Evolutionary conservation across 2,113 vertebrate species (phyloP).

Genomic region (Verasper variegatus): DNA sequence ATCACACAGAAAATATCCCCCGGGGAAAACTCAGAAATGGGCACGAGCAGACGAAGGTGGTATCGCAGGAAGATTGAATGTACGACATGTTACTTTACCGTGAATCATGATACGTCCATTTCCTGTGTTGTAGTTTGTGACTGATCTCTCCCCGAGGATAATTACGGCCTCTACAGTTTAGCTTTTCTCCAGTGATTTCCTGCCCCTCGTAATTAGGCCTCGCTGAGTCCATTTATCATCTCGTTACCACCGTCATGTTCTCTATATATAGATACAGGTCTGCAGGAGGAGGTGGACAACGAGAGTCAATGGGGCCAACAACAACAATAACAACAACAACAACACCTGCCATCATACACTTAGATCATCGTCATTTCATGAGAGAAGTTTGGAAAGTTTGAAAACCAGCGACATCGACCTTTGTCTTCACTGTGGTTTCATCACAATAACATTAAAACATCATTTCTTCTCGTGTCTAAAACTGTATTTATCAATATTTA

Average conservation of each 20-base stretch:
- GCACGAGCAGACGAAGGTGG: constrained; percentile 27
- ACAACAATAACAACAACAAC: constrained; percentile 60
- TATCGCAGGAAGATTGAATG: constrained; percentile 24
- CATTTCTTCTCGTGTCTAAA: no score
- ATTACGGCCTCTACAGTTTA: constrained; percentile 76
- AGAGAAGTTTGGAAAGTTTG: constrained; percentile 41
- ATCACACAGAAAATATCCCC: neutral
- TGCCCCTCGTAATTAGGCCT: constrained; percentile 79
- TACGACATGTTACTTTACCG: constrained; percentile 58
- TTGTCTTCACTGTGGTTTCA: neutral
- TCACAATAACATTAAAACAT: neutral
- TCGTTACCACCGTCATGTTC: constrained; percentile 70
- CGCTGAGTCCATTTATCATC: constrained; percentile 78
- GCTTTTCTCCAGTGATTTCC: constrained; percentile 79
- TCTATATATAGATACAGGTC: constrained; percentile 76
- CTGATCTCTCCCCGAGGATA: constrained; percentile 77
- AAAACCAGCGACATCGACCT: neutral
- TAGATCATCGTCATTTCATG: constrained; percentile 56
- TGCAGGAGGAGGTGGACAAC: constrained; percentile 47
- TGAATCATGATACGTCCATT: constrained; percentile 69
- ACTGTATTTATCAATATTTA: no score
- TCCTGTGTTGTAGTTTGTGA: constrained; percentile 71
- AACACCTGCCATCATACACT: constrained; percentile 50
- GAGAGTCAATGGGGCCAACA: constrained; percentile 53
- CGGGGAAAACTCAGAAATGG: constrained; percentile 6